Conservation (phyloP, 2,888 invertebrate species). For the Coenonympha glycerion region DNA sequence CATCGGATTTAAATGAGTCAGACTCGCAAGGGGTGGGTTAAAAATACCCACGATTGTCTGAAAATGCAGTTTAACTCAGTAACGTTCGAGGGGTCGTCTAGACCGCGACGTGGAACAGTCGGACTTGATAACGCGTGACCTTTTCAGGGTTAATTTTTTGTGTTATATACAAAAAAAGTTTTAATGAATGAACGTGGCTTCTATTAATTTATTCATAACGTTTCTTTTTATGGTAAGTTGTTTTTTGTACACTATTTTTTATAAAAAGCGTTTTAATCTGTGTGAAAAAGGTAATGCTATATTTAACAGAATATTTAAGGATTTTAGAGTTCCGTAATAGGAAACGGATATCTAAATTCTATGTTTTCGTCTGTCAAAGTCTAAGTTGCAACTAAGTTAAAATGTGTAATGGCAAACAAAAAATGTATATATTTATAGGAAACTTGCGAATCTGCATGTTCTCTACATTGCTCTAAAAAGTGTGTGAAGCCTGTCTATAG, state of each 20-base stretch:
- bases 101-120: conserved; percentile 19
- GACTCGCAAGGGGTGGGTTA: conserved; percentile 57
- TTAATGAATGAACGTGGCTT: neutral
- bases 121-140: neutral
- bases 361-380: too few relatives aligned
- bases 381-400: too few relatives aligned
- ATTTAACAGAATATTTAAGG: too few relatives aligned
- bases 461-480: too few relatives aligned
- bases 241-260: neutral
- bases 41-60: conserved; percentile 49
- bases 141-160: conserved; percentile 14
- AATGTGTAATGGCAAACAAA: too few relatives aligned
- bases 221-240: neutral
- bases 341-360: too few relatives aligned
- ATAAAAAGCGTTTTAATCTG: too few relatives aligned
- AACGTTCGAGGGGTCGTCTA: conserved; percentile 31
- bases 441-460: too few relatives aligned
- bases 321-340: too few relatives aligned
- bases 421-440: too few relatives aligned
- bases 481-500: too few relatives aligned
- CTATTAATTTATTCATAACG: neutral
- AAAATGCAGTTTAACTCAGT: conserved; percentile 42
- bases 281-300: too few relatives aligned
- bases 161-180: neutral
- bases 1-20: conserved; percentile 27